phyloP scores from a whole-genome alignment of 1,140 invertebrate genomes.

The Himalopsyche phryganea region DNA sequence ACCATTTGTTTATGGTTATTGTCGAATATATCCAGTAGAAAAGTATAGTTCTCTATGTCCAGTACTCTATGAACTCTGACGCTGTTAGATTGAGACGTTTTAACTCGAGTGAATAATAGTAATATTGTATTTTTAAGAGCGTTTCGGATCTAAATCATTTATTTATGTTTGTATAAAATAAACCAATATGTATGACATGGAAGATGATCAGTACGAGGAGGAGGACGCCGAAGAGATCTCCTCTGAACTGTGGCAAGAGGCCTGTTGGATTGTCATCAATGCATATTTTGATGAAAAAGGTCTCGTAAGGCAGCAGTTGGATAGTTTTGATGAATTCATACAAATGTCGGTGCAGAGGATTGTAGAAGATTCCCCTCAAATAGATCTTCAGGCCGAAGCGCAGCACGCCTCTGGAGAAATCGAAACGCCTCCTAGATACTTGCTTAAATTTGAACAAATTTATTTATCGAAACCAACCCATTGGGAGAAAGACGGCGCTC shows the following conservation, averaged over 20 bases:
- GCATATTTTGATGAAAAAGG: conserved; percentile 99
- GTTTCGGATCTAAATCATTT: neutral
- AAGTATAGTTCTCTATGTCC: no score
- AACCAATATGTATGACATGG: conserved; percentile 46
- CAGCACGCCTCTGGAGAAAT: conserved; percentile 91
- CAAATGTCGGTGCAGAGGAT: conserved; percentile 99
- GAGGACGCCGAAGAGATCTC: conserved; percentile 88
- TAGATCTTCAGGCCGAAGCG: conserved; percentile 96
- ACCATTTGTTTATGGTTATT: no score
- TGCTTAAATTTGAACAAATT: conserved; percentile 97
- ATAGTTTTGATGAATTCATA: conserved; percentile 99
- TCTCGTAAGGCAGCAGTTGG: conserved; percentile 95
- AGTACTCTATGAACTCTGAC: neutral
- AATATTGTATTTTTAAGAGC: neutral
- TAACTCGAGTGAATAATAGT: neutral
- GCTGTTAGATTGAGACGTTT: no score
- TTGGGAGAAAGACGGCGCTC: conserved; percentile 99
- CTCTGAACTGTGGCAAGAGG: conserved; percentile 96
- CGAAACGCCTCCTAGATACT: conserved; percentile 86
- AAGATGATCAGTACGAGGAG: conserved; percentile 67
- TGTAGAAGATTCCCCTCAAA: conserved; percentile 96
- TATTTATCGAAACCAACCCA: conserved; percentile 98
- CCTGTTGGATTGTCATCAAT: conserved; percentile 99
- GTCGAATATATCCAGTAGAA: no score
- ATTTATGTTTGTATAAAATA: neutral